Conservation (phyloP, 2,797 vertebrate genomes). For the Trachurus trachurus region DNA sequence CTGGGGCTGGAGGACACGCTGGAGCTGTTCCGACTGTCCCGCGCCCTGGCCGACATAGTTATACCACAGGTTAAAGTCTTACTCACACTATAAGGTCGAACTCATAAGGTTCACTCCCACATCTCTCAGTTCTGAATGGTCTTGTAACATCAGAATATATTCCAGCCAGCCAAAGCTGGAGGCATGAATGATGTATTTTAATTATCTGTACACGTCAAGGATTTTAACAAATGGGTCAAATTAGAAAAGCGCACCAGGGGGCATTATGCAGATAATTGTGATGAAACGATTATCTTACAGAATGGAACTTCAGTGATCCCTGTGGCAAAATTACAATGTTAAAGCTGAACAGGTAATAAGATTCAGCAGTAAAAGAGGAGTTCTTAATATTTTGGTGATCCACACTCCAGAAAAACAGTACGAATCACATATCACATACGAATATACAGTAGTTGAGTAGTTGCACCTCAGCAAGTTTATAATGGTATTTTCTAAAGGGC, state of each 20-base stretch:
- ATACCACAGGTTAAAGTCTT: slow-evolving; percentile 91
- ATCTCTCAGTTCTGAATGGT: neutral
- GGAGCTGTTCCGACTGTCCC: slow-evolving; percentile 93
- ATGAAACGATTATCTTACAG: neutral
- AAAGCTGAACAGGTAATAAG: neutral
- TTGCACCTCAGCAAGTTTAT: too few relatives aligned
- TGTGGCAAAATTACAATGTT: neutral
- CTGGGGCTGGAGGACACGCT: slow-evolving; percentile 92
- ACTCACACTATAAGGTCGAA: neutral
- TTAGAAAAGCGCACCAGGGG: neutral
- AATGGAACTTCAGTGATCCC: neutral
- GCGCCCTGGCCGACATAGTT: slow-evolving; percentile 94
- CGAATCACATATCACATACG: too few relatives aligned
- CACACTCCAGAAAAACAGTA: neutral
- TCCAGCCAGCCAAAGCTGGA: neutral
- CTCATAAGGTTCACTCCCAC: neutral
- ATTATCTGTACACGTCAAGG: neutral
- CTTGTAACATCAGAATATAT: neutral
- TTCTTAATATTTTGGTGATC: neutral
- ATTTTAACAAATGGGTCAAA: neutral
- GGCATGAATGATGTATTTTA: neutral
- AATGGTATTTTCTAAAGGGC: too few relatives aligned
- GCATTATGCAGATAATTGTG: neutral
- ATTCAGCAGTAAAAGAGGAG: neutral
- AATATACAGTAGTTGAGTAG: too few relatives aligned